phyloP scores from a whole-genome alignment of 2,113 vertebrate species.

The Takifugu flavidus region DNA sequence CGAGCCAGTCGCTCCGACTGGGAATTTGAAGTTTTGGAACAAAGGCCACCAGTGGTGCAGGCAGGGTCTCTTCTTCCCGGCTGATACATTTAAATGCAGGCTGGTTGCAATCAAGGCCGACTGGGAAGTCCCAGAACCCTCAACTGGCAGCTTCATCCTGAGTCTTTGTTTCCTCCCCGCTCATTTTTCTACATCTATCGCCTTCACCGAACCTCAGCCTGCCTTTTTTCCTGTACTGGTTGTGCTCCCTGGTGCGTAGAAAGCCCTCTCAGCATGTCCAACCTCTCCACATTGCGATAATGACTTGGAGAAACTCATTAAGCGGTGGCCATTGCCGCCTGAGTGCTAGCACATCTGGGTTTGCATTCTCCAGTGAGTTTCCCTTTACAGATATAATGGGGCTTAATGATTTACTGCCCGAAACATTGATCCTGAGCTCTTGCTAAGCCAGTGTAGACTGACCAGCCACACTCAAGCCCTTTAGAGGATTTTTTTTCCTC shows the following conservation, averaged over 20 bases:
- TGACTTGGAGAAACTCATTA: slow-evolving; percentile 45
- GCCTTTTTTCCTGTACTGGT: slow-evolving; percentile 11
- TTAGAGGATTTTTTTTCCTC: slow-evolving; percentile 9
- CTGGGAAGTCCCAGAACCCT: slow-evolving; percentile 29
- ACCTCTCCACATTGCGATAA: slow-evolving; percentile 32
- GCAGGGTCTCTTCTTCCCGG: slow-evolving; percentile 9
- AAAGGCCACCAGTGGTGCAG: slow-evolving; percentile 14
- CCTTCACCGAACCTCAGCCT: slow-evolving; percentile 2
- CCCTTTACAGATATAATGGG: slow-evolving; percentile 57
- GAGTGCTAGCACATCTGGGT: slow-evolving; percentile 32
- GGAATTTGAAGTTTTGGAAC: slow-evolving; percentile 38
- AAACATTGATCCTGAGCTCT: slow-evolving; percentile 48
- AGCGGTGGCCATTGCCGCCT: slow-evolving; percentile 25
- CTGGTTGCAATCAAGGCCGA: slow-evolving; percentile 2
- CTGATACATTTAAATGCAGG: slow-evolving; percentile 42
- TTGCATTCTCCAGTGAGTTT: slow-evolving; percentile 31
- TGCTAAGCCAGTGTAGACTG: slow-evolving; percentile 26
- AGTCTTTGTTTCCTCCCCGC: slow-evolving; percentile 14
- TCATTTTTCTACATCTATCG: slow-evolving; percentile 17
- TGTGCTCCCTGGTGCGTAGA: slow-evolving; percentile 19
- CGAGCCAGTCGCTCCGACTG: slow-evolving; percentile 19
- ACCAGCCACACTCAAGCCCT: slow-evolving; percentile 34
- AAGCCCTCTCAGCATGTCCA: slow-evolving; percentile 32
- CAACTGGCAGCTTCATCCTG: slow-evolving; percentile 24
- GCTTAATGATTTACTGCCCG: slow-evolving; percentile 50